Evolutionary conservation across 2,797 vertebrate species (phyloP).

Genomic region (Microctenopoma lineatum): DNA sequence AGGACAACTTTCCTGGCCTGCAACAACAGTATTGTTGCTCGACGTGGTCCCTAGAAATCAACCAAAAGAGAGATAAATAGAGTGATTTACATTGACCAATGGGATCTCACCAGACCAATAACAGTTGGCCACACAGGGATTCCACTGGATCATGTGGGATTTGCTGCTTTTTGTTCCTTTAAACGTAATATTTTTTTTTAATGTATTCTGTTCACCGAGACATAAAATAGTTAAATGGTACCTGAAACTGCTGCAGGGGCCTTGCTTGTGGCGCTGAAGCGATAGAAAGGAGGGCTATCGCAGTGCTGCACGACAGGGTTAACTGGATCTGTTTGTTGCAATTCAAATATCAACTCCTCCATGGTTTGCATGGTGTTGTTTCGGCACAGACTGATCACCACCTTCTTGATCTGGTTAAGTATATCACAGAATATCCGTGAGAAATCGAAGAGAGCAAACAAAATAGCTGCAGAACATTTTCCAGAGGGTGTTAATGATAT

Average conservation of each 20-base stretch:
- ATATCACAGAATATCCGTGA: conserved; percentile 2
- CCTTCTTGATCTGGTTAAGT: conserved; percentile 93
- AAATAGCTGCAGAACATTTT: neutral
- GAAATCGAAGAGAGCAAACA: conserved; percentile 3
- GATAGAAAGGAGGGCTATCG: conserved; percentile 96
- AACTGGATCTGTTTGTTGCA: conserved; percentile 96
- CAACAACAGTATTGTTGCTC: conserved; percentile 94
- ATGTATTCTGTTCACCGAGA: neutral
- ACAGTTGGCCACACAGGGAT: conserved; percentile 11
- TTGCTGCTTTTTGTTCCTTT: conserved; percentile 17
- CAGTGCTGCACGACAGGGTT: conserved; percentile 97
- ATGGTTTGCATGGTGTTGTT: conserved; percentile 98
- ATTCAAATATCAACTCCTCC: conserved; percentile 96
- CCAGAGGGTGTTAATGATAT: conserved; percentile 4
- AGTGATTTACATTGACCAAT: neutral
- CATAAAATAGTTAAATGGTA: conserved; percentile 55
- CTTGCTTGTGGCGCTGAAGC: conserved; percentile 93
- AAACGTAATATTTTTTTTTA: neutral
- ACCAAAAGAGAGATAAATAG: neutral
- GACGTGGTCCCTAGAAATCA: conserved; percentile 89
- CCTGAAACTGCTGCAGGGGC: conserved; percentile 89
- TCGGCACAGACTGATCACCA: conserved; percentile 95
- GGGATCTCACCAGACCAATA: conserved; percentile 11
- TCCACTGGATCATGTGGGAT: conserved; percentile 10
- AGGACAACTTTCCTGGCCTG: conserved; percentile 90